Base-by-base conservation (phyloP, 1,140 invertebrate genomes). In the Papilio polyxenes region DNA sequence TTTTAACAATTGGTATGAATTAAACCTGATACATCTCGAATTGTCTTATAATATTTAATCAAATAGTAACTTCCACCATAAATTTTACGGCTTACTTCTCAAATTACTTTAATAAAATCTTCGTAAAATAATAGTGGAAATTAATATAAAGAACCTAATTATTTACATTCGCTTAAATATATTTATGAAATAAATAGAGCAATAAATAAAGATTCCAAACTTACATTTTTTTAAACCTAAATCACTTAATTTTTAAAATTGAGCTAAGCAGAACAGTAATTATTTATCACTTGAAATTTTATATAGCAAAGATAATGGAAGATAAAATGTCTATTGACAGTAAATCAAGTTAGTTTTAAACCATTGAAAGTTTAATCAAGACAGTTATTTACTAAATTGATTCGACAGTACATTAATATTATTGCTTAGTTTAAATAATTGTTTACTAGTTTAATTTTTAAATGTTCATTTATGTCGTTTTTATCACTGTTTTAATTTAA, bases 141-240 rank as follows among this genome's bases (percentile, higher is more conserved):
- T 51, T 65, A 81, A 82, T 78, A 59, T 81, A 78, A 81, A 85
- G 81, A 82, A 86, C 77, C 83, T 87, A 88, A 84, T 85, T 89
- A 88, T 88, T 88, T 87, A 88, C 87, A 75, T 62, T 72, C 79
- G 69, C 83, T 83, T 85, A 85, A 59, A 81, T 76, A 85, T 87
- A 87, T 51, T 74, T 78, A 83, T 62, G 80, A 80, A 88, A 87
- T 87, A 87, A 88, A 89, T 88, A 89, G 81, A 88, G 56, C 15
- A 80, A 89, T 88, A 86, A 87, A 88, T 88, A 88, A 88, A 85
- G 84, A 87, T 85, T 89, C 86, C 75, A 83, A 83, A 83, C 82
- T 83, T 81, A 83, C 31, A 62, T 62, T 79, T 8, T 13, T 53
- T 56, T 78, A 62, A 59, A 81, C 82, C 85, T 83, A 84, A 85